Conservation (phyloP, 2,113 vertebrate species). For the Protomyctophum bolini region DNA sequence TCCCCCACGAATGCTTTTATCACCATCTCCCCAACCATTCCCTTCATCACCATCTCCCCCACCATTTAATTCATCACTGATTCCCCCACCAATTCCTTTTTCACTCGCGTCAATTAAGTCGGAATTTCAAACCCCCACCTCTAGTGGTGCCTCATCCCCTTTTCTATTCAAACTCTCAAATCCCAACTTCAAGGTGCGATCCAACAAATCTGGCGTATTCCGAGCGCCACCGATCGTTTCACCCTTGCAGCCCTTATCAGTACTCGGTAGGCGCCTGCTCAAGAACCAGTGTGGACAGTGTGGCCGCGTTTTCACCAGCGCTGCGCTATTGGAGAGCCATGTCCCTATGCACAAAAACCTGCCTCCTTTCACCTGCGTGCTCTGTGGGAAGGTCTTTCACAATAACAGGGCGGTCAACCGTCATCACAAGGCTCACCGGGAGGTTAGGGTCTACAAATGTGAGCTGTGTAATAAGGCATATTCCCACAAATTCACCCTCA, state of each 20-base stretch:
- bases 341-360: slow-evolving; percentile 47
- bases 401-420: slow-evolving; percentile 52
- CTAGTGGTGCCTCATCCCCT: background rate
- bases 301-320: slow-evolving; percentile 49
- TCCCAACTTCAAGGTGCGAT: background rate
- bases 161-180: background rate
- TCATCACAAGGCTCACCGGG: slow-evolving; percentile 39
- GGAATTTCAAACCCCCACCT: background rate
- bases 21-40: too few relatives aligned
- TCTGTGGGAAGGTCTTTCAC: slow-evolving; percentile 57
- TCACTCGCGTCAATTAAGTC: too few relatives aligned
- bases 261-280: background rate
- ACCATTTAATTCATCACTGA: too few relatives aligned
- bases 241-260: background rate
- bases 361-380: slow-evolving; percentile 42
- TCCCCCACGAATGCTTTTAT: too few relatives aligned
- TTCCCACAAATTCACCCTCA: slow-evolving; percentile 51
- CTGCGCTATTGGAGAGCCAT: slow-evolving; percentile 48
- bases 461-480: slow-evolving; percentile 56
- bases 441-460: slow-evolving; percentile 50
- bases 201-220: background rate
- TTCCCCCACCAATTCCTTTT: too few relatives aligned
- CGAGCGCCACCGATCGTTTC: background rate
- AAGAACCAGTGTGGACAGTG: slow-evolving; percentile 44
- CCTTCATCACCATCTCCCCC: too few relatives aligned